A percentile compares a stretch with the other conserved stretches of the same genome.
phyloP scores from a whole-genome alignment of 2,113 vertebrate species.

The Oceanodroma tethys region DNA sequence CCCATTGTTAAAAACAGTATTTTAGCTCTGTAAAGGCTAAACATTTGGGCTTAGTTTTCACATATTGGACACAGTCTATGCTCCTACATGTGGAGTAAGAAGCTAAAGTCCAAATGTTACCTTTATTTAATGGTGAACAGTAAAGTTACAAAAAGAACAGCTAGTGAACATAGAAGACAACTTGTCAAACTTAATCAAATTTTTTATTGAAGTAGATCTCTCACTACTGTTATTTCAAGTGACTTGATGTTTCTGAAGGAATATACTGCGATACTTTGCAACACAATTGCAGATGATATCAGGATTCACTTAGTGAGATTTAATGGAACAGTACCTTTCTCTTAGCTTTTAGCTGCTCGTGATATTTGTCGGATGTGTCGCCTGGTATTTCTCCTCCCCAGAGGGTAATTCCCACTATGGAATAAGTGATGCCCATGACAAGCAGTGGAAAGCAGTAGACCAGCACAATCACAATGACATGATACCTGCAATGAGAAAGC shows the following conservation, averaged over 20 bases:
- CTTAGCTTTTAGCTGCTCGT: slow-evolving; percentile 92
- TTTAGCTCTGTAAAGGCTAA: background rate
- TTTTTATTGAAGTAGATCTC: background rate
- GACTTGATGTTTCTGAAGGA: background rate
- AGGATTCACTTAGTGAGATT: background rate
- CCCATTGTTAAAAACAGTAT: background rate
- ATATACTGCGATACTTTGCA: background rate
- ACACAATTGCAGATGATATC: background rate
- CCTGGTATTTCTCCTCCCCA: slow-evolving; percentile 98
- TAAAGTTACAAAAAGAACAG: background rate
- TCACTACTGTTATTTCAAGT: background rate
- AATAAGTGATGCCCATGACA: slow-evolving; percentile 94
- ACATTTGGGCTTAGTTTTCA: background rate
- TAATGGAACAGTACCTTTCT: slow-evolving; percentile 84
- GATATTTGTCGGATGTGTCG: slow-evolving; percentile 91
- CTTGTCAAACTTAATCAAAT: background rate
- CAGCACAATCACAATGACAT: slow-evolving; percentile 87
- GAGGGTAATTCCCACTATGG: slow-evolving; percentile 91
- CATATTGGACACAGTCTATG: background rate
- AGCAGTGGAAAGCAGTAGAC: slow-evolving; percentile 91
- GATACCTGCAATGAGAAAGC: slow-evolving; percentile 80
- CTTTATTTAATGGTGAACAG: background rate
- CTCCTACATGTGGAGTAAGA: background rate
- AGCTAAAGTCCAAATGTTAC: background rate
- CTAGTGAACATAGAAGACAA: background rate